phyloP scores from a whole-genome alignment of 1,140 invertebrate genomes.

The Heliconius hewitsoni region DNA sequence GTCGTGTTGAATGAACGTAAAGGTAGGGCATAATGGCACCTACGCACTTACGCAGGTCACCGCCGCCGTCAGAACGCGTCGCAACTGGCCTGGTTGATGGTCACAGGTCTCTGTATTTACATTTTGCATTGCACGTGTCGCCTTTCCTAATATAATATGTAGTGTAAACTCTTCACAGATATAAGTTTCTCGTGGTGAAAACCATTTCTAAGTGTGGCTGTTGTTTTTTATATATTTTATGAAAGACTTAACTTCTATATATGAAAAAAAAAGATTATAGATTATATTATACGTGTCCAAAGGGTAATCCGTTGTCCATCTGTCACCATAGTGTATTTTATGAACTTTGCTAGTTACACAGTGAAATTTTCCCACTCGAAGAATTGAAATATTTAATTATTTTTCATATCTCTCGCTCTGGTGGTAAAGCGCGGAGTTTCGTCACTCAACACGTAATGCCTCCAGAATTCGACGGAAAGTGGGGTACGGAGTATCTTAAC shows the following conservation, averaged over 20 bases:
- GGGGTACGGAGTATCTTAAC: too few species aligned
- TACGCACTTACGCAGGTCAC: conserved; percentile 31
- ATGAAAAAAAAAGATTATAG: too few species aligned
- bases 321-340: too few species aligned
- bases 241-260: too few species aligned
- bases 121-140: background rate
- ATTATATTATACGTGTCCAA: too few species aligned
- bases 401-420: conserved; percentile 6
- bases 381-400: background rate
- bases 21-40: conserved; percentile 19
- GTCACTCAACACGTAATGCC: too few species aligned
- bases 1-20: conserved; percentile 25
- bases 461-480: too few species aligned
- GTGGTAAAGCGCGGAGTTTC: background rate
- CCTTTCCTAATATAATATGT: background rate
- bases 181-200: background rate
- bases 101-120: background rate
- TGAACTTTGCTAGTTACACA: too few species aligned
- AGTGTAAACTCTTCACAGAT: background rate
- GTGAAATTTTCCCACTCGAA: too few species aligned
- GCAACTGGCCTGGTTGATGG: background rate
- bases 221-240: too few species aligned
- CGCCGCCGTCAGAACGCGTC: background rate
- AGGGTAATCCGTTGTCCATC: too few species aligned
- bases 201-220: background rate